Evolutionary conservation across 1,140 invertebrate genomes (phyloP), one percentile per base, ranked within the genome.

Genomic region (Macrobrachium rosenbergii): DNA sequence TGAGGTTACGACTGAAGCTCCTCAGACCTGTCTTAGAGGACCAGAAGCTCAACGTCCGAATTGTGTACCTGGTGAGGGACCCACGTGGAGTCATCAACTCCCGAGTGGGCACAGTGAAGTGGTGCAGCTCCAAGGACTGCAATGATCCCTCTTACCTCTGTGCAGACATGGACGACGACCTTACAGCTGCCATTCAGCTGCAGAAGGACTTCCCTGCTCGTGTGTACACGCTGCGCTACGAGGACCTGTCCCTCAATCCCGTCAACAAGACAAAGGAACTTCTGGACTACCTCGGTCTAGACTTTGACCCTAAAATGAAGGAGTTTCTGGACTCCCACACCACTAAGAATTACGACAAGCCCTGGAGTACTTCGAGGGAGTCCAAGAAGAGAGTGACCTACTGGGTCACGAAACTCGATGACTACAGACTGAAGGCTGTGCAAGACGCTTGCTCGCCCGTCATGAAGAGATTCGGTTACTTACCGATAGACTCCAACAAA

Each of bases 11-110:
- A 89, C 93, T 97, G 89, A 93, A 93, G 58, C 93, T 96, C 5
- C 94, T 95, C 59, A 94, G 96, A 90, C 92, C 94, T 73, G 92
- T 97, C 62, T 92, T 97, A 52, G 92, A 94, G 84, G 95, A 96
- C 91, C 93, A 94, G 92, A 93, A 93, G 95, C 73, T 91, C 11
- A 95, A 96, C 90, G 92, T 96, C 85, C 94, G 95, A 91, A 93
- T 97, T 80, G 92, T 98, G 81, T 92, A 96, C 21, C 92, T 98
- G 88, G 94, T 97, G 67, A 93, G 97, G 69, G 97, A 98, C 92
- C 97, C 97, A 12, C 93, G 97, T 62, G 97, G 96, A 19, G 96
- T 95, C 72, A 93, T 97, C 91, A 96, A 97, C 91, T 97, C 96
- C 0, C 93, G 97, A 67, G 95, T 90, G 14, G 89, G 84, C 63